These are phyloP conservation scores for Strigamia maritima DNA, from an alignment of 2,888 invertebrate genomes.

Conservation along the genomic window DNA sequence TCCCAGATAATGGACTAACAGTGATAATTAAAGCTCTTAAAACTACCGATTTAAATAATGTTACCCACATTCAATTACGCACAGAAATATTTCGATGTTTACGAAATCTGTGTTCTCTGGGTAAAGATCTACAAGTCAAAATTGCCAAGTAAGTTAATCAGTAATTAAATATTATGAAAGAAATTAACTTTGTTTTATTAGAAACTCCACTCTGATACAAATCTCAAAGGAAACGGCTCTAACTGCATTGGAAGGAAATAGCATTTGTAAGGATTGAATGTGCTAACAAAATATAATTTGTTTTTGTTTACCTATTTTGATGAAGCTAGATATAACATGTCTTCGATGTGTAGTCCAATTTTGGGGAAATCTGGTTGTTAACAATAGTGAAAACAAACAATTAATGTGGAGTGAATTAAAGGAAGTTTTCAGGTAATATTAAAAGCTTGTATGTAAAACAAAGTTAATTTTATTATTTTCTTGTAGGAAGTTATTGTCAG, in stretches of 20 bases:
- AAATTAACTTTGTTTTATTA: neutral
- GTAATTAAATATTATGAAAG: neutral
- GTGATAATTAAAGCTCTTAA: neutral
- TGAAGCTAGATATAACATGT: neutral
- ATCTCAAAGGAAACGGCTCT: neutral
- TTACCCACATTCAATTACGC: neutral
- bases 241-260: neutral
- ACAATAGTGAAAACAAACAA: slow-evolving; percentile 59
- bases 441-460: neutral
- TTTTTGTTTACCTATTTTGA: neutral
- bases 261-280: neutral
- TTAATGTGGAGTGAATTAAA: slow-evolving; percentile 55
- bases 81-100: slow-evolving; percentile 8
- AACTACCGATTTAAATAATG: neutral
- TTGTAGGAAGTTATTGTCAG: slow-evolving; percentile 24
- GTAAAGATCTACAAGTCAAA: neutral
- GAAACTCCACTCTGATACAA: neutral
- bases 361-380: slow-evolving; percentile 60
- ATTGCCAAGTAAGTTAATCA: slow-evolving; percentile 20
- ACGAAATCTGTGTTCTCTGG: slow-evolving; percentile 14
- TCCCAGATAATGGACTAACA: neutral
- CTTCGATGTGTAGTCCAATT: slow-evolving; percentile 56
- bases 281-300: neutral
- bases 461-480: neutral
- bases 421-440: slow-evolving; percentile 1